Evolutionary conservation across 2,797 vertebrate genomes (phyloP), one percentile per base, ranked within the genome.

Genomic region (Sphaeramia orbicularis): DNA sequence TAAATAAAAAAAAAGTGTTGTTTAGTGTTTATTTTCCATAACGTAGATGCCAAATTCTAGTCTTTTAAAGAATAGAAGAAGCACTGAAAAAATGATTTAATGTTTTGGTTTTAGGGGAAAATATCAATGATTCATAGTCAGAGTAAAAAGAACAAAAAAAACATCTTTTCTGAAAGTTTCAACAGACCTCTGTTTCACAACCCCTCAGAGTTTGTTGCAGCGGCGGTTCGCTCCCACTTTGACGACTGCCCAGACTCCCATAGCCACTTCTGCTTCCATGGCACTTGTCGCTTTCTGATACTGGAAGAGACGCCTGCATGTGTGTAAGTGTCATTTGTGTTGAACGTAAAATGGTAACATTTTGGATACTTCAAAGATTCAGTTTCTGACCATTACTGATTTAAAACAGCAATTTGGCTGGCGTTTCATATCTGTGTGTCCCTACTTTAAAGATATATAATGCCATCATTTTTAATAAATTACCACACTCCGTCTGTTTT

Each of bases 181-280:
- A 37, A 53, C 16, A 35, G 11, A 15, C n/a, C 10, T 73, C 18
- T 73, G 12, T 81, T 13, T 43, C 45, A 4, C 67, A 13, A 80
- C 73, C 79, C 79, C 36, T 78, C 88, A 89, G 95, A 95, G 0
- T 97, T 97, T 0, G 87, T 97, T 84, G 96, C 95, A 0, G 97
- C 96, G 0, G 96, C 96, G 0, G 96, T 97, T 69, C 90, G 95
- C 16, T 96, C 96, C 18, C 96, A 98, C 76, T 99, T 98, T 54
- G 93, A 95, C 5, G 96, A 96, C 37, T 99, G 98, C 59, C 96
- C 98, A 0, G 96, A 96, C 69, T 94, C 96, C 1, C 97, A 99
- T 83, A 94, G 81, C 14, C 94, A 96, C 49, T 98, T 96, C 90
- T 99, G 97, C 88, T 97, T 98, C 89, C 96, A 98, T 2, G 98